Evolutionary conservation across 2,797 vertebrate genomes (phyloP), one percentile per base, ranked within the genome.

Genomic region (Hypotaenidia okinawae): DNA sequence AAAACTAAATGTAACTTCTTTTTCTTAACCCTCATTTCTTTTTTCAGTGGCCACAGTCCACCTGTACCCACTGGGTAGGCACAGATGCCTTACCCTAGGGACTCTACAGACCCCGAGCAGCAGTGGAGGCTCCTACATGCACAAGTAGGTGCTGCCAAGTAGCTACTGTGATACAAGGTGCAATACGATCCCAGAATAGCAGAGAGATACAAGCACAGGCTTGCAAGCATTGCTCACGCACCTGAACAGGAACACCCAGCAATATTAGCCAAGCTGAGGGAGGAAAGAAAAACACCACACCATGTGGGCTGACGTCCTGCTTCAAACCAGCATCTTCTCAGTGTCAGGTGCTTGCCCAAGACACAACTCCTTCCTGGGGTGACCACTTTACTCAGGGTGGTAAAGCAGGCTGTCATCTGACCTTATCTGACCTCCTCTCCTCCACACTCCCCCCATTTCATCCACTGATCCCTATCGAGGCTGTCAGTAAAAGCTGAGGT

Each of bases 161-260:
- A 75, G 28, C 35, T 72, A 18, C 24, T 66, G 74, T 28, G 28
- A 18, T 16, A 41, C 39, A 32, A 67, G n/a, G 51, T 75, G 62
- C 67, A 64, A 16, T 6, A 33, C 33, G 37, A 51, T 21, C 52
- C 73, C 33, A 22, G 15, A 88, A 33, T 0, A 85, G 64, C 64
- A 73, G 21, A 30, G 45, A 0, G 2, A 37, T 33, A 18, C 9
- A 22, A 80, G 47, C 2, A 57, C 19, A 12, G 0, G 3, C 51
- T 15, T 83, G 49, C 49, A 67, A 18, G 12, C 43, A 30, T 4
- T 15, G 76, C 75, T 74, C 25, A 32, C 16, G 8, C 0, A 0
- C 19, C 43, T 51, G 35, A 58, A 68, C 1, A 4, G 70, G 24
- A 74, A 45, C n/a, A 61, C 11, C 23, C 62, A 16, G 55, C 18